Evolutionary conservation across 2,113 vertebrate species (phyloP).

Genomic region (Poecile atricapillus): DNA sequence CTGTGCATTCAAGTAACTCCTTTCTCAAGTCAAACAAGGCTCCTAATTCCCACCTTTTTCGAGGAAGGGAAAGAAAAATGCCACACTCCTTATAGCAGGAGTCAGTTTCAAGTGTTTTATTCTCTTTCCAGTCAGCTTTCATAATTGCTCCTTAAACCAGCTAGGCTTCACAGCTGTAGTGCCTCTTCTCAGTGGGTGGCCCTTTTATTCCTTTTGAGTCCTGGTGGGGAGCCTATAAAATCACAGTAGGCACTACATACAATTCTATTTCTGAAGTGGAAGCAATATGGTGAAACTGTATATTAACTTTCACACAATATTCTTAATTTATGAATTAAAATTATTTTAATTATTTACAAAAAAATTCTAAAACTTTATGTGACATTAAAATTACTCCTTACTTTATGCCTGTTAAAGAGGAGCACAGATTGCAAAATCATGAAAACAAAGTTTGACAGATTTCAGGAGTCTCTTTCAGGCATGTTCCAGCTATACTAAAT

Average conservation of each 20-base stretch:
- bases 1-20: background rate
- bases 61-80: background rate
- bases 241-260: background rate
- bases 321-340: background rate
- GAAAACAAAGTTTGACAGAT: background rate
- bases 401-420: background rate
- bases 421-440: background rate
- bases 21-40: background rate
- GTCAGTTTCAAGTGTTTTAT: background rate
- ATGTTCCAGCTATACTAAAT: background rate
- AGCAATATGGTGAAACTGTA: background rate
- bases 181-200: background rate
- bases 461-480: background rate
- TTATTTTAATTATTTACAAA: background rate
- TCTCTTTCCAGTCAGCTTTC: background rate
- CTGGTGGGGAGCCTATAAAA: background rate
- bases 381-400: background rate
- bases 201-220: background rate
- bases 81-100: background rate
- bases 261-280: background rate
- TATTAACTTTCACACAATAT: background rate
- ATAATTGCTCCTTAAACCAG: conserved; percentile 4
- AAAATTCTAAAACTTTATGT: background rate
- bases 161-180: background rate
- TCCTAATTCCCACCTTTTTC: background rate